These are phyloP conservation scores for Coenobita brevimanus DNA, from an alignment of 1,140 invertebrate genomes.

Conservation along the genomic window DNA sequence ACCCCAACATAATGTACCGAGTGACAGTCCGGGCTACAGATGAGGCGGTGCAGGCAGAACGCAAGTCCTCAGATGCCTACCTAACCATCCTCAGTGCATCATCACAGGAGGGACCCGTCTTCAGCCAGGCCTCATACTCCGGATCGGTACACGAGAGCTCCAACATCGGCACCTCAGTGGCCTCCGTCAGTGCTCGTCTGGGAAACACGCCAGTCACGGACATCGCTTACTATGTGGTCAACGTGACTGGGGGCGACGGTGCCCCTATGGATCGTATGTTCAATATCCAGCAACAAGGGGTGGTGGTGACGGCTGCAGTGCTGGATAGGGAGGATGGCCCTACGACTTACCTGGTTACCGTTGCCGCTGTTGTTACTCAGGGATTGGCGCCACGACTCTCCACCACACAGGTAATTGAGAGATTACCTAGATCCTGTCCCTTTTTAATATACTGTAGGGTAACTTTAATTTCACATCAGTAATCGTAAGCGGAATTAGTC, in stretches of 20 bases:
- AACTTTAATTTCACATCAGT: too few species aligned
- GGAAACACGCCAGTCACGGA: slow-evolving; percentile 72
- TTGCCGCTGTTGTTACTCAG: slow-evolving; percentile 83
- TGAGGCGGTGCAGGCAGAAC: slow-evolving; percentile 89
- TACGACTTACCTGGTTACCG: slow-evolving; percentile 86
- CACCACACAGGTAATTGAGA: slow-evolving; percentile 65
- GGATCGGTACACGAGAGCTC: slow-evolving; percentile 90
- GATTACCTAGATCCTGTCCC: too few species aligned
- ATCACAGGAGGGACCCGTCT: slow-evolving; percentile 78
- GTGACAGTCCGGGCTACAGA: slow-evolving; percentile 92
- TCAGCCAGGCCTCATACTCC: slow-evolving; percentile 74
- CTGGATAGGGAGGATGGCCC: slow-evolving; percentile 89
- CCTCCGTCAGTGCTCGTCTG: slow-evolving; percentile 83
- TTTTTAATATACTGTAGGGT: too few species aligned
- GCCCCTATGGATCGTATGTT: slow-evolving; percentile 88
- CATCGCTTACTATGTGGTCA: slow-evolving; percentile 94
- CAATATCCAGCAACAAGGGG: slow-evolving; percentile 88
- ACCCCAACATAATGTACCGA: slow-evolving; percentile 83
- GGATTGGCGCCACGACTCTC: slow-evolving; percentile 63
- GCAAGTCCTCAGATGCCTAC: slow-evolving; percentile 88
- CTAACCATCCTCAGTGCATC: slow-evolving; percentile 83
- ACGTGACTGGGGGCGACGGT: slow-evolving; percentile 83
- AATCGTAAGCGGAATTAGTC: too few species aligned
- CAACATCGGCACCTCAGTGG: slow-evolving; percentile 85
- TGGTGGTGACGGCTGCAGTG: slow-evolving; percentile 87